These are phyloP conservation scores for Achlya flavicornis DNA, from an alignment of 2,888 invertebrate genomes.

Conservation along the genomic window DNA sequence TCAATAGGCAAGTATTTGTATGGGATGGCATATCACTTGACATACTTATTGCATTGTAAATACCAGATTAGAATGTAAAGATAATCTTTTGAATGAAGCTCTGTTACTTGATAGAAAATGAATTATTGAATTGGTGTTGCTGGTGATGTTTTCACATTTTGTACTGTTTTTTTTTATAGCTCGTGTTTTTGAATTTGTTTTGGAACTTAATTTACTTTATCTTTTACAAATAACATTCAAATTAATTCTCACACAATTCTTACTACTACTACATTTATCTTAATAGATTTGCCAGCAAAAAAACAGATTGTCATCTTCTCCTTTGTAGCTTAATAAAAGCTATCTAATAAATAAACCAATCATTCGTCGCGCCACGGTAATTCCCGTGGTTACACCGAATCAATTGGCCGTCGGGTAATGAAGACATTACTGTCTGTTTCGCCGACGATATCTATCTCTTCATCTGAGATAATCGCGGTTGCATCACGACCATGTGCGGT, in stretches of 20 bases:
- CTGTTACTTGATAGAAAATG: slow-evolving; percentile 9
- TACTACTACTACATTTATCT: not conserved
- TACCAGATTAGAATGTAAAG: slow-evolving; percentile 16
- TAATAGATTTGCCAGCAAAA: not conserved
- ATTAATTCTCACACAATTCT: not conserved
- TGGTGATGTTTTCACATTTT: slow-evolving; percentile 11
- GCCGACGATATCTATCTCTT: slow-evolving; percentile 57
- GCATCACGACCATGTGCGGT: slow-evolving; percentile 50
- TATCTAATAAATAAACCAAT: slow-evolving; percentile 2
- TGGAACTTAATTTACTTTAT: not conserved
- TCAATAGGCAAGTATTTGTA: slow-evolving; percentile 49
- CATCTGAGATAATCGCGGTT: slow-evolving; percentile 57
- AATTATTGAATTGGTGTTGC: slow-evolving; percentile 12
- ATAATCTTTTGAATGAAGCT: slow-evolving; percentile 13
- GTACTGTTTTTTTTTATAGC: not conserved
- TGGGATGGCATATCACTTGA: slow-evolving; percentile 15
- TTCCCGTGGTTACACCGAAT: slow-evolving; percentile 48
- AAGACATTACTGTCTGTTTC: slow-evolving; percentile 71
- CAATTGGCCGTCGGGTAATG: slow-evolving; percentile 69
- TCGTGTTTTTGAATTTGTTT: not conserved
- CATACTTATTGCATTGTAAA: slow-evolving; percentile 13
- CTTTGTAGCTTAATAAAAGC: not conserved
- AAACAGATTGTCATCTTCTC: not conserved
- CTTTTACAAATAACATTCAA: no score
- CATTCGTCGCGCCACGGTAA: slow-evolving; percentile 17